Percentiles rank a stretch among this genome's conserved stretches.
Conservation (phyloP, 2,888 invertebrate species). For the Thereva nobilitata region DNA sequence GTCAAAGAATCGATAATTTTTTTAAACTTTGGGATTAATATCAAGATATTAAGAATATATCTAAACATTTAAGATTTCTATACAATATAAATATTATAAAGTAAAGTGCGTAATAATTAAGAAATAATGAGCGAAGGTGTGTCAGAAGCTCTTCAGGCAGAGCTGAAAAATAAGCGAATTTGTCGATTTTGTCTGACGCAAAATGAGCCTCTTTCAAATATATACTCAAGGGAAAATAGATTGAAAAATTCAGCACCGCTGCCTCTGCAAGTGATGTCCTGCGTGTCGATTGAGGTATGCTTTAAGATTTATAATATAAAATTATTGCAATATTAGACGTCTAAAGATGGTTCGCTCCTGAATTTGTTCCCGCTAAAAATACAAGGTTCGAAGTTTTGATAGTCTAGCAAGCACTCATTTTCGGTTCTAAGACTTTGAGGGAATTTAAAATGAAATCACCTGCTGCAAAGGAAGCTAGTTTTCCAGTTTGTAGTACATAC, state of each 20-base stretch:
- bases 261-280: conserved; percentile 76
- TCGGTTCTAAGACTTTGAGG: too few species aligned
- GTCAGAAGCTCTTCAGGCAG: conserved; percentile 52
- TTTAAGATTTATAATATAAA: conserved; percentile 42
- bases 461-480: too few species aligned
- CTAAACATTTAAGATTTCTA: too few species aligned
- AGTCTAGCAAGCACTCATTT: background rate
- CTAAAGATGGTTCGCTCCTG: conserved; percentile 28
- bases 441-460: too few species aligned
- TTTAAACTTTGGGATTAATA: too few species aligned
- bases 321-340: too few species aligned
- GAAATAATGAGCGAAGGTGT: conserved; percentile 10
- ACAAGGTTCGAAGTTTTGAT: conserved; percentile 36
- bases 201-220: conserved; percentile 66
- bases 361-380: conserved; percentile 36
- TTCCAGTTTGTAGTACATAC: too few species aligned
- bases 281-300: conserved; percentile 76
- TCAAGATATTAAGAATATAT: too few species aligned
- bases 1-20: too few species aligned
- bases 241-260: conserved; percentile 68
- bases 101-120: background rate
- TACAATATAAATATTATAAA: background rate
- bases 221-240: conserved; percentile 66
- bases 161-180: conserved; percentile 66
- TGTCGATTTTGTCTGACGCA: conserved; percentile 77